Base-by-base conservation (phyloP, 2,797 vertebrate species). In the Pangasius djambal region DNA sequence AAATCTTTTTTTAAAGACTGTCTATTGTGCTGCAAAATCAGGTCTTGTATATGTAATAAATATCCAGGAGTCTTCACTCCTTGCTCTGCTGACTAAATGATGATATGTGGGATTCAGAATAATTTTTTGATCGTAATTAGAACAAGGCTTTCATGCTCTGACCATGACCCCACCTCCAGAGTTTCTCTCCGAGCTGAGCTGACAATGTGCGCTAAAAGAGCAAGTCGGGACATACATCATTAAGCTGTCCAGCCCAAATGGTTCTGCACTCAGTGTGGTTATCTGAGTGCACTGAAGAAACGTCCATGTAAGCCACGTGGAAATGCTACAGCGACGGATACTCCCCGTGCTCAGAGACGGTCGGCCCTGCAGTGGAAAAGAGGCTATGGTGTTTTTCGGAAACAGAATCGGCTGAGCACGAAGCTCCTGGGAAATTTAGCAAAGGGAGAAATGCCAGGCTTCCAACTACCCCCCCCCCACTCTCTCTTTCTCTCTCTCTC, bases 391-490 rank as follows among this genome's bases (percentile, higher is more conserved):
- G 86, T 87, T 81, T 87, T 81, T 81, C 22, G 44, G 77, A 87
- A 87, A 67, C 44, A 50, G 77, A 82, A 88, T 72, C 83, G 70
- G 67, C 65, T 85, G 89, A 74, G 86, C 63, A 61, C 34, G 31
- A 70, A 86, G 87, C 89, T 90, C 89, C 50, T 65, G 89, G 89
- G 83, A 90, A 88, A 86, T 88, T 88, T 86, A 83, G 48, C 78
- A 34, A 72, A 90, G 83, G 88, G 84, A 88, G 59, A 83, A 72
- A 83, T 88, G 77, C 87, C 87, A 86, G 83, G 88, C 48, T 67
- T 78, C 88, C 72, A 63, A 20, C 85, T 83, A 72, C n/a, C 88
- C 87, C 44, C 31, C 22, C 31, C 55, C 22, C 48, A 16, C 57
- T 15, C 82, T 0, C 13, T 28, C 81, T 34, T 25, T 85, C 63